A percentile compares a stretch with the other conserved stretches of the same genome.
Evolutionary conservation across 23 tunicate species (phyloP).

Genomic region (Phallusia fumigata): DNA sequence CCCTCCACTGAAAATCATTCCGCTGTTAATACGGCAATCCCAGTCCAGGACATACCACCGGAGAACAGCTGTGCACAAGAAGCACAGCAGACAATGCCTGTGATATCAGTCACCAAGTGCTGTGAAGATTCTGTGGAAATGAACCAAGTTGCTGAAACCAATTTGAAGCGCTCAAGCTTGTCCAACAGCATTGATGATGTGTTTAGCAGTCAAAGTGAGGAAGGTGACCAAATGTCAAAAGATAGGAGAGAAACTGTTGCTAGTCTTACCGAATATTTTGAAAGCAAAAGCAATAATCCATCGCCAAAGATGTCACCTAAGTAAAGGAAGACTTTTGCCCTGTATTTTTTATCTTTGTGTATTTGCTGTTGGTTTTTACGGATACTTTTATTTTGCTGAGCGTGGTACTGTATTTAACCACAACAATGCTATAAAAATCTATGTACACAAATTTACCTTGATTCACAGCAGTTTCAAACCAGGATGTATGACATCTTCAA

Average conservation of each 20-base stretch:
- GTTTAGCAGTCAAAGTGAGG: neutral
- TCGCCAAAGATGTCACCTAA: constrained; percentile 1
- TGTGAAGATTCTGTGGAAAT: neutral
- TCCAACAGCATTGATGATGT: constrained; percentile 7
- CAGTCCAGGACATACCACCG: too few species aligned
- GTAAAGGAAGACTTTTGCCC: neutral
- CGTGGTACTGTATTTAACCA: neutral
- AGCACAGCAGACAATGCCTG: neutral
- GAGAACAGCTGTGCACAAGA: too few species aligned
- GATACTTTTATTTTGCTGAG: neutral
- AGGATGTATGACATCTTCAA: neutral
- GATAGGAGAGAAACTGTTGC: constrained; percentile 24
- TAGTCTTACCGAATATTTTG: constrained; percentile 42
- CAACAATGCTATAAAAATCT: neutral
- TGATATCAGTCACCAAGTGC: neutral
- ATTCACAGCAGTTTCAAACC: neutral
- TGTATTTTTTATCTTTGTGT: neutral
- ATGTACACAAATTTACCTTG: neutral
- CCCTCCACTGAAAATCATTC: too few species aligned
- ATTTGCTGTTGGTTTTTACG: neutral
- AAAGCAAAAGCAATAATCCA: neutral
- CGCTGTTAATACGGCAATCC: too few species aligned
- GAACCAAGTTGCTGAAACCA: neutral
- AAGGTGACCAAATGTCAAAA: neutral
- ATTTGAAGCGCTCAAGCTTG: neutral